Percentiles rank a stretch among this genome's conserved stretches.
phyloP scores from a whole-genome alignment of 2,888 invertebrate genomes.

The Cephus pygmeus region DNA sequence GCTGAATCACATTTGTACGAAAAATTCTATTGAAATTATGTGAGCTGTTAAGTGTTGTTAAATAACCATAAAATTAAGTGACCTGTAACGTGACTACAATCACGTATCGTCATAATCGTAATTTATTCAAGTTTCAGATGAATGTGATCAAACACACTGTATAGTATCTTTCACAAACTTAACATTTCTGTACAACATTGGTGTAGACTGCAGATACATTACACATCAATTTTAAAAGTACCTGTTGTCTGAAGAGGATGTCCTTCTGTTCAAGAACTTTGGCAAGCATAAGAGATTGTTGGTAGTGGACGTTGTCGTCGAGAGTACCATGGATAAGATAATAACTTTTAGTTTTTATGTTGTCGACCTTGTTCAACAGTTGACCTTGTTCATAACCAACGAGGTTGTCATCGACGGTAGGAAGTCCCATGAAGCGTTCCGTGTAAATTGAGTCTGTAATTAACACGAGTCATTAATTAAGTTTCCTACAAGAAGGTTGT shows the following conservation, averaged over 20 bases:
- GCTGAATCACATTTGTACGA: too few relatives aligned
- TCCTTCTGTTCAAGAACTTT: constrained; percentile 85
- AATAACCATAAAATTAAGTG: too few relatives aligned
- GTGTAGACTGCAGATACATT: too few relatives aligned
- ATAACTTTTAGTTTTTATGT: constrained; percentile 80
- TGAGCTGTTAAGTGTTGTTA: too few relatives aligned
- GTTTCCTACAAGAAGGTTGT: too few relatives aligned
- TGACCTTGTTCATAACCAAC: constrained; percentile 81
- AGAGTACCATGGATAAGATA: constrained; percentile 94
- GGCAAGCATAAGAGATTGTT: constrained; percentile 93
- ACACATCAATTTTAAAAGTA: constrained; percentile 57
- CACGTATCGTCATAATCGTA: too few relatives aligned
- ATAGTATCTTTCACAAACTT: too few relatives aligned
- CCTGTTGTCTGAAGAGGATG: constrained; percentile 93
- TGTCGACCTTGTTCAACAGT: constrained; percentile 76
- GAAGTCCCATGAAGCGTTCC: constrained; percentile 95
- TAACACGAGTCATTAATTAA: constrained; percentile 22
- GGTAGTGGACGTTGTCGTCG: constrained; percentile 97
- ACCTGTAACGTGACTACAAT: too few relatives aligned
- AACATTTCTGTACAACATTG: too few relatives aligned
- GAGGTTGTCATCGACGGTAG: constrained; percentile 76
- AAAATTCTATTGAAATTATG: too few relatives aligned
- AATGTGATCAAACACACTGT: too few relatives aligned
- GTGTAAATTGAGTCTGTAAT: constrained; percentile 94
- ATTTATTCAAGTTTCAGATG: too few relatives aligned